Percentiles rank a stretch among this genome's conserved stretches.
Evolutionary conservation across 2,113 vertebrate genomes (phyloP).

Genomic region (Stegastes partitus): DNA sequence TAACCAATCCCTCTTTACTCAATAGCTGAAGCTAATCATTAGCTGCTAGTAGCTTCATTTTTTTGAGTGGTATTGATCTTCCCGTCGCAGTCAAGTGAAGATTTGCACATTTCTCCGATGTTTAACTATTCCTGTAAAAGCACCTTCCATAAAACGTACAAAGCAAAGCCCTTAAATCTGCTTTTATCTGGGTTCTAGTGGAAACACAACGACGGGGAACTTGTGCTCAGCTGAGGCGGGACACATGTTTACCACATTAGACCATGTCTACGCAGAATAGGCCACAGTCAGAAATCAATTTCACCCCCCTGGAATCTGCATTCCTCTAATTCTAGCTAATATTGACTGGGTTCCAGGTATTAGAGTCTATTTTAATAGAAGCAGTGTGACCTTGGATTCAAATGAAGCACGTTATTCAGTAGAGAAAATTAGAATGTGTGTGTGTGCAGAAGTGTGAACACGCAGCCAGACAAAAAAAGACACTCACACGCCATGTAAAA

Average conservation of each 20-base stretch:
- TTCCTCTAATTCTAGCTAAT: slow-evolving; percentile 52
- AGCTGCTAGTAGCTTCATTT: no score
- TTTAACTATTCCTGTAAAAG: no score
- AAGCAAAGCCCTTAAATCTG: no score
- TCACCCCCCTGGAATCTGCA: slow-evolving; percentile 47
- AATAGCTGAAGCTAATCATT: no score
- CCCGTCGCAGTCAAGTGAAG: no score
- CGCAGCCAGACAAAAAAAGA: slow-evolving; percentile 1
- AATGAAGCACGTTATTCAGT: slow-evolving; percentile 55
- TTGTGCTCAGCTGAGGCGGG: not conserved
- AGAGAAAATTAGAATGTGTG: slow-evolving; percentile 31
- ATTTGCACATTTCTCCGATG: no score
- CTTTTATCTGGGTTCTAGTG: no score
- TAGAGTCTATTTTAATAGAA: slow-evolving; percentile 46
- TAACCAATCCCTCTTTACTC: no score
- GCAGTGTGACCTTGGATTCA: slow-evolving; percentile 60
- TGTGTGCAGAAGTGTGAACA: not conserved
- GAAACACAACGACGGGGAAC: not conserved
- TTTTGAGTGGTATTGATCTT: no score
- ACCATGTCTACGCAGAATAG: slow-evolving; percentile 44
- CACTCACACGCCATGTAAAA: slow-evolving; percentile 6
- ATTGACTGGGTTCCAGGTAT: slow-evolving; percentile 53
- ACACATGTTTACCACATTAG: slow-evolving; percentile 59
- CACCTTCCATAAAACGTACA: no score
- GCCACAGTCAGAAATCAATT: slow-evolving; percentile 54